These are phyloP conservation scores for Odontomyia ornata DNA, from an alignment of 2,888 invertebrate species.

Conservation along the genomic window DNA sequence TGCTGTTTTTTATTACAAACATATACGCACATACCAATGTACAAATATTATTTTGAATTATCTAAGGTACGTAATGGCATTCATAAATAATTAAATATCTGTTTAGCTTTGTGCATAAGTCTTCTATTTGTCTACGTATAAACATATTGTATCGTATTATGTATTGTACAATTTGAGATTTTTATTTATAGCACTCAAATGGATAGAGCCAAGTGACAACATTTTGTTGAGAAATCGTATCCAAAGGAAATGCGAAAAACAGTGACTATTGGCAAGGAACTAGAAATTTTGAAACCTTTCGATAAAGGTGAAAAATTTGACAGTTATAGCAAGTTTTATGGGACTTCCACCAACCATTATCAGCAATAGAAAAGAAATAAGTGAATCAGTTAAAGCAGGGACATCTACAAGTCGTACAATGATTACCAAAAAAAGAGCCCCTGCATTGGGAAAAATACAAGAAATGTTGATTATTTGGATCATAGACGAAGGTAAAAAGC, in stretches of 20 bases:
- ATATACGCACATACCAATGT: too few relatives aligned
- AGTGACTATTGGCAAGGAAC: too few relatives aligned
- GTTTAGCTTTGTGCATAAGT: neutral
- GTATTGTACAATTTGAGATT: neutral
- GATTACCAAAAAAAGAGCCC: slow-evolving; percentile 21
- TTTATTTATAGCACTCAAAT: neutral
- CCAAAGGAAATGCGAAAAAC: too few relatives aligned
- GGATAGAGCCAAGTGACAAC: too few relatives aligned
- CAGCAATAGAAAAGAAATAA: too few relatives aligned
- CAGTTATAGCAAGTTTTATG: slow-evolving; percentile 12
- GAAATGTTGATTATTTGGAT: slow-evolving; percentile 30
- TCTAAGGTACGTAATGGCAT: too few relatives aligned
- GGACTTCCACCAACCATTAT: slow-evolving; percentile 12
- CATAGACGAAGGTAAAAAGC: slow-evolving; percentile 10
- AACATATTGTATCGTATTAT: neutral
- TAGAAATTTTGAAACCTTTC: neutral
- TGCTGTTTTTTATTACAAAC: too few relatives aligned
- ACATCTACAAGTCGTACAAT: slow-evolving; percentile 5
- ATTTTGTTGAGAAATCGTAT: too few relatives aligned
- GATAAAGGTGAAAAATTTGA: slow-evolving; percentile 14
- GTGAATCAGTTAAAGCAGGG: slow-evolving; percentile 25
- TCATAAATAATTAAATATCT: too few relatives aligned
- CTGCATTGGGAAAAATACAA: slow-evolving; percentile 11
- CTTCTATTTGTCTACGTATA: too few relatives aligned
- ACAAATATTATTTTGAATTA: too few relatives aligned